Evolutionary conservation across 1,140 invertebrate genomes (phyloP), one percentile per base, ranked within the genome.

Genomic region (Drosophila obscura): DNA sequence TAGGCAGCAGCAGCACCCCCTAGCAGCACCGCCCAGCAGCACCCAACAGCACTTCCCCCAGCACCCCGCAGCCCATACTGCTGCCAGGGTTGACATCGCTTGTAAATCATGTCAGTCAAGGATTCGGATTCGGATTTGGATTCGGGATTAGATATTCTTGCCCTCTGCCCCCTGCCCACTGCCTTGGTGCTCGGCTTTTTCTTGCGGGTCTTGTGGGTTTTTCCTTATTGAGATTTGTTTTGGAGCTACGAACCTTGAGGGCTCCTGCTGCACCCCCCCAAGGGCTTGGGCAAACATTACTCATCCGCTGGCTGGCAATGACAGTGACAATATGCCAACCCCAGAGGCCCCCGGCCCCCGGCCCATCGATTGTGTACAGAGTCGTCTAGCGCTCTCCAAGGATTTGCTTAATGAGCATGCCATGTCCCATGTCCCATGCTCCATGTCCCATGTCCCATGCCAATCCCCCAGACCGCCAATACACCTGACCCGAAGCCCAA

Each of bases 341-440:
- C 67, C 66, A 52, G 35, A 35, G 39, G 11, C 35, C 1, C 19
- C 19, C 52, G 19, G 11, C 1, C 19, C 19, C 52, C n/a, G 11
- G 6, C 11, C 41, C 57, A 45, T 44, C 46, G 48, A 59, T 59
- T 48, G 45, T 48, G 31, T 53, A 55, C 43, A 43, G 24, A 56
- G 3, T 24, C 2, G 60, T 60, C 41, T 68, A 75, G 56, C 44
- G 75, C 64, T 82, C 82, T 85, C 82, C 66, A 85, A 85, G 82
- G 82, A 85, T 81, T 87, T 77, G 59, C 62, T 62, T 85, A 85
- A 85, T 85, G 82, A 87, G 82, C 78, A 65, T 75, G 82, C 65
- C 82, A 71, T 85, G 81, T 83, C 51, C n/a, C n/a, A n/a, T n/a
- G n/a, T n/a, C n/a, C n/a, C 19, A 19, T 19, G 19, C 2, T 1